These are phyloP conservation scores for Brachionus plicatilis DNA, from an alignment of 1,140 invertebrate species.

Conservation along the genomic window DNA sequence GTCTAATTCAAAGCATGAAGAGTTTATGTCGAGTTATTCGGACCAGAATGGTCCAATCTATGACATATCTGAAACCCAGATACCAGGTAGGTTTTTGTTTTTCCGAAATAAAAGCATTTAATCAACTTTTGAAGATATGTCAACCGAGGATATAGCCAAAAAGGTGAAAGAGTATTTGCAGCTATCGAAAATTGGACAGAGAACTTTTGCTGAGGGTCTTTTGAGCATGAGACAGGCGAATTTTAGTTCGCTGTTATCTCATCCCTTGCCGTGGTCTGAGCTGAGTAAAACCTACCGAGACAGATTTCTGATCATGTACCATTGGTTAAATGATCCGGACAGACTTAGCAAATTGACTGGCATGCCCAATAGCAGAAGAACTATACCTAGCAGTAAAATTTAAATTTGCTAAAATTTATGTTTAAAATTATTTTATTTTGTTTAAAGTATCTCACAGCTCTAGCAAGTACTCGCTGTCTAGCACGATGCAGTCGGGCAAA, in stretches of 20 bases:
- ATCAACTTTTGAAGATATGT: background rate
- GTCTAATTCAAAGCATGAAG: background rate
- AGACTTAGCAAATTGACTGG: background rate
- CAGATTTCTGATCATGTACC: conserved; percentile 13
- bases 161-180: conserved; percentile 33
- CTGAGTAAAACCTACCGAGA: conserved; percentile 32
- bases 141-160: conserved; percentile 20
- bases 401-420: background rate
- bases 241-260: conserved; percentile 30
- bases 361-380: background rate
- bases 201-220: conserved; percentile 5
- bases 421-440: background rate
- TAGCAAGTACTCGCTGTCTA: conserved; percentile 2
- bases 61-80: background rate
- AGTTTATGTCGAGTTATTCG: background rate
- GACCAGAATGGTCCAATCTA: background rate
- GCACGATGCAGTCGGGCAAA: background rate
- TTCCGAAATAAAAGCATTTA: background rate
- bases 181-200: background rate
- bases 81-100: background rate
- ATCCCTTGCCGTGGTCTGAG: conserved; percentile 19
- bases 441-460: background rate
- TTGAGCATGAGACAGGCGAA: conserved; percentile 37
- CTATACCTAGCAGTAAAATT: background rate
- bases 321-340: conserved; percentile 29